Base-by-base conservation (phyloP, 2,888 invertebrate species). In the Caenorhabditis becei region DNA sequence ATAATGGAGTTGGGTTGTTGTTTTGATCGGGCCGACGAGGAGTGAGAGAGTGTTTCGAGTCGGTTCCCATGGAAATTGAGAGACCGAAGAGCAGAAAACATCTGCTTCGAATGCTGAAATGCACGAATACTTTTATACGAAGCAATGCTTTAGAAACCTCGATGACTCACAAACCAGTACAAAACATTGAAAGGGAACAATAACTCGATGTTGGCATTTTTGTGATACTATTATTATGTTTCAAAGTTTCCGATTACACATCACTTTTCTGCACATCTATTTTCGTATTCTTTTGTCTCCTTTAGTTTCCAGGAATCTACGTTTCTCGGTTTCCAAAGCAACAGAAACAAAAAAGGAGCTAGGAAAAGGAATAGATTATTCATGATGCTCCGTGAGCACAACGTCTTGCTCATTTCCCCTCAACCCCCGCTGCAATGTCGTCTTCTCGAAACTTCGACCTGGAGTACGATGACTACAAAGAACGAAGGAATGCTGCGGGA, bases 391-490 rank as follows among this genome's bases (percentile, higher is more conserved):
- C 53, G 54, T 44, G 8, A 18, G 24, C n/a, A 51, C 26, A 4
- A 32, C 47, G 54, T 28, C 56, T 41, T 56, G 53, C 26, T 5
- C 7, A 49, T 20, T 49, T 8, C 23, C 20, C 7, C 20, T 26
- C 24, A 53, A 26, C 26, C 44, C 14, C 32, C 37, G 23, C 35
- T 24, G 11, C 11, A 23, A 77, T 69, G 69, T 28, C 53, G 14
- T 59, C 67, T 18, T 77, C 77, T 63, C 54, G 80, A 32, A 83
- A 83, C 49, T 83, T 83, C 35, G 82, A 83, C 41, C 41, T 77
- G 28, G 82, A 83, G 53, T 84, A 84, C 56, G 83, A 84, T 28
- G 84, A 84, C 32, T 84, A 84, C 56, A 65, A 71, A 23, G 62
- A 77, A 44, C 63, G 84, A 24, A 8, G 83, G 37, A 69, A 81